phyloP scores from a whole-genome alignment of 2,888 invertebrate species.

The Caenorhabditis wallacei region DNA sequence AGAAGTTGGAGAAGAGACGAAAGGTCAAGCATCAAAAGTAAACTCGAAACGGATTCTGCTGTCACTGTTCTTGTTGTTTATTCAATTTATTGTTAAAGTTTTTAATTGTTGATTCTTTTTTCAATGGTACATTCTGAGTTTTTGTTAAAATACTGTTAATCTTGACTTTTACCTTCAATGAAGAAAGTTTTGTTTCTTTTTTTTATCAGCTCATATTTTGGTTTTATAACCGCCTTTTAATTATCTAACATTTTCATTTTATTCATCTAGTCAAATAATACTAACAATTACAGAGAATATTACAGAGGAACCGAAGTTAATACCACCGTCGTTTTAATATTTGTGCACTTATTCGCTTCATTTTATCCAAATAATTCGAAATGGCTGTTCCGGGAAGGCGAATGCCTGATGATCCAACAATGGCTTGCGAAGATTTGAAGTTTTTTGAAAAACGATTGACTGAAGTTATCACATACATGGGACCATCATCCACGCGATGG shows the following conservation, averaged over 20 bases:
- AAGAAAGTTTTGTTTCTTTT: constrained; percentile 32
- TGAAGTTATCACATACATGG: constrained; percentile 96
- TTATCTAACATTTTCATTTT: constrained; percentile 11
- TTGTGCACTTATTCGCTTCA: constrained; percentile 3
- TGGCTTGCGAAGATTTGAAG: constrained; percentile 89
- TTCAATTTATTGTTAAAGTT: constrained; percentile 47
- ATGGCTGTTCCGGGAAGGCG: constrained; percentile 32
- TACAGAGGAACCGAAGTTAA: constrained; percentile 33
- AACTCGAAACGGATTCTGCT: neutral
- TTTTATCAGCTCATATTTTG: neutral
- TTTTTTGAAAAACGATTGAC: constrained; percentile 97
- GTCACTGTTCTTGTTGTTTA: constrained; percentile 48
- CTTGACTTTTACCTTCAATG: constrained; percentile 15
- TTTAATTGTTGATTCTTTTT: constrained; percentile 9
- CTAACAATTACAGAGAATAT: constrained; percentile 34
- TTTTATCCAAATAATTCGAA: constrained; percentile 2
- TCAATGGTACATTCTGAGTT: neutral
- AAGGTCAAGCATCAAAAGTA: constrained; percentile 80
- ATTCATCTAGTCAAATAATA: neutral
- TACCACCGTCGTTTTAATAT: constrained; percentile 23
- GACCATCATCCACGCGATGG: constrained; percentile 96
- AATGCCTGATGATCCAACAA: constrained; percentile 70
- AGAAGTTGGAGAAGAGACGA: constrained; percentile 80
- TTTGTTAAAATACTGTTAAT: neutral
- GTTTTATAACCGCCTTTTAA: constrained; percentile 11